Evolutionary conservation across 2,797 vertebrate genomes (phyloP).

Genomic region (Danio jaintianensis): DNA sequence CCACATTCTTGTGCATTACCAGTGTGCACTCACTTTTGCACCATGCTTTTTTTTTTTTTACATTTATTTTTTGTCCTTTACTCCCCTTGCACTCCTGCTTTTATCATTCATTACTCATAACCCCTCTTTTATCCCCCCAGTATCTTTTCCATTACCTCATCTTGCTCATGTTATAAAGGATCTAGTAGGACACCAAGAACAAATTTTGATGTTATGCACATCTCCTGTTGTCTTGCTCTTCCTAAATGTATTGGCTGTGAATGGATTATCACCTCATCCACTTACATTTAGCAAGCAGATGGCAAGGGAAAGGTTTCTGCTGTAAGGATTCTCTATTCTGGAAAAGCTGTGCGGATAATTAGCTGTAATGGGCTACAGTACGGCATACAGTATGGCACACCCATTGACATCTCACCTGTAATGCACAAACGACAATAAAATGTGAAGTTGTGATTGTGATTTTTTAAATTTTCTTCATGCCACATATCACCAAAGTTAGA

Average conservation of each 20-base stretch:
- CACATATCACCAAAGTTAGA: background rate
- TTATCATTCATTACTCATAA: slow-evolving; percentile 9
- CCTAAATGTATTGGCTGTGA: slow-evolving; percentile 48
- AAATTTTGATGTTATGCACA: slow-evolving; percentile 37
- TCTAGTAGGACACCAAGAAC: slow-evolving; percentile 37
- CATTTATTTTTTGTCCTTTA: background rate
- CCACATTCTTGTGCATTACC: background rate
- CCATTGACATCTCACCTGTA: background rate
- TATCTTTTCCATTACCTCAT: slow-evolving; percentile 17
- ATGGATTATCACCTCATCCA: slow-evolving; percentile 58
- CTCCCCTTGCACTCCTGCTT: background rate
- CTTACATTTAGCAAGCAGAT: slow-evolving; percentile 57
- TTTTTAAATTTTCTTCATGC: background rate
- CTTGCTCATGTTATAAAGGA: slow-evolving; percentile 13
- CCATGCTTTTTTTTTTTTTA: background rate
- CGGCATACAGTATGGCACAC: background rate
- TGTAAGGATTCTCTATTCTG: slow-evolving; percentile 46
- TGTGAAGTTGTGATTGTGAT: background rate
- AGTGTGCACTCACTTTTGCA: background rate
- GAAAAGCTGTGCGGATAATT: slow-evolving; percentile 49
- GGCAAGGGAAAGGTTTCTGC: slow-evolving; percentile 49
- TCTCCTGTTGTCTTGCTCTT: slow-evolving; percentile 43
- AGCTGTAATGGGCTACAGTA: slow-evolving; percentile 32
- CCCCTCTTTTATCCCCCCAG: slow-evolving; percentile 15
- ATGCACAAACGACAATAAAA: background rate